Percentiles rank a stretch among this genome's conserved stretches.
Evolutionary conservation across 2,113 vertebrate species (phyloP).

Genomic region (Macaca nemestrina): DNA sequence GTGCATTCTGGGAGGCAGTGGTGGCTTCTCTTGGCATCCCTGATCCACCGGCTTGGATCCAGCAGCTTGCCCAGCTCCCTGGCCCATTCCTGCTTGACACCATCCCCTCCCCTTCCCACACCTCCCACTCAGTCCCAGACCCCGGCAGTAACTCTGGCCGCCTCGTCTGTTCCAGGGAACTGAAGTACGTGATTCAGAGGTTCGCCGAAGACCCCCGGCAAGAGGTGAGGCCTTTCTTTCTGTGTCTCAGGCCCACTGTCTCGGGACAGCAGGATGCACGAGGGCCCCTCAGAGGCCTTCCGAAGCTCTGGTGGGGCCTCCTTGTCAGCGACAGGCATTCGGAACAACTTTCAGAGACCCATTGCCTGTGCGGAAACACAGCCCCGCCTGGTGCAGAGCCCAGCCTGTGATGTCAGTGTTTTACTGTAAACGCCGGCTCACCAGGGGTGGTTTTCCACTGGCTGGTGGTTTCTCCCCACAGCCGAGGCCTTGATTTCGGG

Average conservation of each 20-base stretch:
- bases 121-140: not conserved
- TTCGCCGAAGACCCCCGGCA: conserved; percentile 98
- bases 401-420: not conserved
- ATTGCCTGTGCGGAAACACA: not conserved
- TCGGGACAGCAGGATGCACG: rapidly evolving
- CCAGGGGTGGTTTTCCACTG: not conserved
- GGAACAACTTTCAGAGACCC: not conserved
- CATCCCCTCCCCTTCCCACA: rapidly evolving
- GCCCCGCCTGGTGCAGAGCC: not conserved
- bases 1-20: rapidly evolving
- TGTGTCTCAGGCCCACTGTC: rapidly evolving
- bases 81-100: no score
- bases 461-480: not conserved
- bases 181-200: conserved; percentile 99
- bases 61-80: rapidly evolving
- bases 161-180: conserved; percentile 87
- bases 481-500: rapidly evolving
- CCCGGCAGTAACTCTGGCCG: not conserved
- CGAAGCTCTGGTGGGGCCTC: not conserved
- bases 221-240: conserved; percentile 88
- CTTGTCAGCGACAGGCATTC: rapidly evolving
- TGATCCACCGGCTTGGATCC: rapidly evolving
- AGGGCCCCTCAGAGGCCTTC: not conserved
- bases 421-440: not conserved
- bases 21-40: not conserved